These are phyloP conservation scores for Idaea straminata DNA, from an alignment of 2,888 invertebrate genomes.

Conservation along the genomic window DNA sequence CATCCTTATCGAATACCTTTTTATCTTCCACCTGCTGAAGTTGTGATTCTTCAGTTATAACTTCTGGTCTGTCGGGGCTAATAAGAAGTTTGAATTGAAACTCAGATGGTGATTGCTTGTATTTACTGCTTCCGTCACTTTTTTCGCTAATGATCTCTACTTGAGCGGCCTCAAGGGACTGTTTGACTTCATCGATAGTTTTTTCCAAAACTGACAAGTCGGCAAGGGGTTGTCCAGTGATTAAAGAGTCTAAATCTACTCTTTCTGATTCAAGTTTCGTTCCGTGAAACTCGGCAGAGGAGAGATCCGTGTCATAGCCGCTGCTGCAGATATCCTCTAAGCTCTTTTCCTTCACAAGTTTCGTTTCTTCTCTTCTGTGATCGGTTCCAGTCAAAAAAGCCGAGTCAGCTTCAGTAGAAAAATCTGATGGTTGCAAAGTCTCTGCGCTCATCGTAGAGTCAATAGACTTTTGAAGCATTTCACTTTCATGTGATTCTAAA, in stretches of 20 bases:
- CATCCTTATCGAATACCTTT: constrained; percentile 43
- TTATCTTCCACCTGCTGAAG: constrained; percentile 67
- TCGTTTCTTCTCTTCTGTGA: constrained; percentile 68
- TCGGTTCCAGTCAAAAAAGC: constrained; percentile 72
- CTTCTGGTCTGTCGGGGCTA: constrained; percentile 77
- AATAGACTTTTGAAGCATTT: constrained; percentile 74
- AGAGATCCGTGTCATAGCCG: constrained; percentile 83
- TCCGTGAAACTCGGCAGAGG: constrained; percentile 81
- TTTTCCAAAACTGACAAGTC: constrained; percentile 83
- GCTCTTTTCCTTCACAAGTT: constrained; percentile 73
- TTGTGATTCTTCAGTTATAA: constrained; percentile 80
- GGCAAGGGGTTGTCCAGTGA: constrained; percentile 70
- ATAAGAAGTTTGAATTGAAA: constrained; percentile 84
- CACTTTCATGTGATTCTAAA: constrained; percentile 74
- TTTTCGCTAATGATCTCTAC: constrained; percentile 84
- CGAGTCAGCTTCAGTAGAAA: constrained; percentile 76
- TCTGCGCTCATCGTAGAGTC: constrained; percentile 77
- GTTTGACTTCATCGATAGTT: constrained; percentile 86
- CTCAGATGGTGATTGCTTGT: constrained; percentile 86
- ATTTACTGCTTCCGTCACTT: constrained; percentile 82
- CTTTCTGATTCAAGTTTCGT: constrained; percentile 76
- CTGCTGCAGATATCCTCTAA: constrained; percentile 85
- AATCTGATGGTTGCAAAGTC: constrained; percentile 75
- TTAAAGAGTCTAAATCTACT: constrained; percentile 73
- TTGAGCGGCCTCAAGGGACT: constrained; percentile 85